phyloP scores from a whole-genome alignment of 2,888 invertebrate genomes.

The Ectobius pallidus region DNA sequence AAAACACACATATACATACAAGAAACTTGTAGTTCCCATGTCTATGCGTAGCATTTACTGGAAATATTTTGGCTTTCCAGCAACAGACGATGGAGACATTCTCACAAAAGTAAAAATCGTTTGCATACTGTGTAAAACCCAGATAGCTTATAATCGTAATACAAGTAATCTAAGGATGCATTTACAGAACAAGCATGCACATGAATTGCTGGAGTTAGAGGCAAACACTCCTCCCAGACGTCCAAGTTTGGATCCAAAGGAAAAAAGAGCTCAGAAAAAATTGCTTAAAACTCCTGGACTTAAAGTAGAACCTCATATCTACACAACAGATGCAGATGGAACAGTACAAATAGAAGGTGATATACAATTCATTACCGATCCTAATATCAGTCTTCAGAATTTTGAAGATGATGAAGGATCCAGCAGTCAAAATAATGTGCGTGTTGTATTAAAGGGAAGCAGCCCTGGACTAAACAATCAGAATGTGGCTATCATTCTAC shows the following conservation, averaged over 20 bases:
- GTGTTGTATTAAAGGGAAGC: slow-evolving; percentile 39
- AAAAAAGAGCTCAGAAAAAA: slow-evolving; percentile 52
- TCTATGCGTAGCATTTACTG: slow-evolving; percentile 60
- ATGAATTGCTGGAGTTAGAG: slow-evolving; percentile 53
- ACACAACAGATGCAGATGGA: slow-evolving; percentile 54
- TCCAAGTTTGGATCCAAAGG: slow-evolving; percentile 45
- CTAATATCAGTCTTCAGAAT: slow-evolving; percentile 51
- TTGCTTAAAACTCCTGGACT: slow-evolving; percentile 45
- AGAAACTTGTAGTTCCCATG: slow-evolving; percentile 58
- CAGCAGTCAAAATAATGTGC: slow-evolving; percentile 38
- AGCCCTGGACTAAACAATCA: slow-evolving; percentile 45
- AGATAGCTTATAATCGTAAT: slow-evolving; percentile 59
- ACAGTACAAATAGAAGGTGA: slow-evolving; percentile 55
- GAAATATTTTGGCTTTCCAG: slow-evolving; percentile 61
- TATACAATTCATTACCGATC: slow-evolving; percentile 55
- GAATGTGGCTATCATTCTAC: slow-evolving; percentile 52
- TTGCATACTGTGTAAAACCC: slow-evolving; percentile 58
- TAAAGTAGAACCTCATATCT: slow-evolving; percentile 50
- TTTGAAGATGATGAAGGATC: slow-evolving; percentile 50
- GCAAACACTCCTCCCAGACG: slow-evolving; percentile 50
- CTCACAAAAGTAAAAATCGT: slow-evolving; percentile 55
- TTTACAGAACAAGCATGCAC: slow-evolving; percentile 57
- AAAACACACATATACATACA: slow-evolving; percentile 53
- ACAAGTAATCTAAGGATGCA: slow-evolving; percentile 60
- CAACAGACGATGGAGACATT: slow-evolving; percentile 56